Evolutionary conservation across 2,888 invertebrate species (phyloP).

Genomic region (Drosophila setosimentum): DNA sequence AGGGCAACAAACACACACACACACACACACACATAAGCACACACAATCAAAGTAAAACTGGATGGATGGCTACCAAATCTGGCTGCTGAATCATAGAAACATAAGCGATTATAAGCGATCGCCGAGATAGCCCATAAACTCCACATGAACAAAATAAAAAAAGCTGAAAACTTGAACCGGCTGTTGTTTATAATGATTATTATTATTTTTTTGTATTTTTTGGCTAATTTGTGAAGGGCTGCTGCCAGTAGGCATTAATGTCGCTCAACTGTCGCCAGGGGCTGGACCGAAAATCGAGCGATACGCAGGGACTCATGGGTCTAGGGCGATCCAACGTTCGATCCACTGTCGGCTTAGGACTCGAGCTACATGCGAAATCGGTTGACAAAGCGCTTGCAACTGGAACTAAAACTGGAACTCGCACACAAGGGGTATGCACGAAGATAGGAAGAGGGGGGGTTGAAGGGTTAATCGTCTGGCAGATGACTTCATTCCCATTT

Average conservation of each 20-base stretch:
- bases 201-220: conserved; percentile 10
- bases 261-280: conserved; percentile 75
- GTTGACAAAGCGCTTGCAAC: conserved; percentile 76
- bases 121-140: conserved; percentile 63
- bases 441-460: background rate
- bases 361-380: conserved; percentile 74
- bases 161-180: conserved; percentile 40
- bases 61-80: conserved; percentile 74
- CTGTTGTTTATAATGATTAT: conserved; percentile 37
- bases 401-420: conserved; percentile 44
- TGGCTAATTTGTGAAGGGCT: conserved; percentile 75
- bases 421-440: background rate
- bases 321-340: conserved; percentile 66
- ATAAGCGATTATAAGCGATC: conserved; percentile 74
- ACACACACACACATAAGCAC: conserved; percentile 14
- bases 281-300: conserved; percentile 32
- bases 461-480: conserved; percentile 39
- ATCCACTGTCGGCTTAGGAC: conserved; percentile 70
- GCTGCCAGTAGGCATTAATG: conserved; percentile 77
- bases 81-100: conserved; percentile 77
- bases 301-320: conserved; percentile 32
- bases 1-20: conserved; percentile 38
- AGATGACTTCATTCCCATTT: conserved; percentile 76
- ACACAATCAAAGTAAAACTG: conserved; percentile 45
- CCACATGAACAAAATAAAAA: conserved; percentile 38